Percentiles rank a stretch among this genome's conserved stretches.
phyloP scores from a whole-genome alignment of 1,140 invertebrate species.

The Lasioglossum baleicum region DNA sequence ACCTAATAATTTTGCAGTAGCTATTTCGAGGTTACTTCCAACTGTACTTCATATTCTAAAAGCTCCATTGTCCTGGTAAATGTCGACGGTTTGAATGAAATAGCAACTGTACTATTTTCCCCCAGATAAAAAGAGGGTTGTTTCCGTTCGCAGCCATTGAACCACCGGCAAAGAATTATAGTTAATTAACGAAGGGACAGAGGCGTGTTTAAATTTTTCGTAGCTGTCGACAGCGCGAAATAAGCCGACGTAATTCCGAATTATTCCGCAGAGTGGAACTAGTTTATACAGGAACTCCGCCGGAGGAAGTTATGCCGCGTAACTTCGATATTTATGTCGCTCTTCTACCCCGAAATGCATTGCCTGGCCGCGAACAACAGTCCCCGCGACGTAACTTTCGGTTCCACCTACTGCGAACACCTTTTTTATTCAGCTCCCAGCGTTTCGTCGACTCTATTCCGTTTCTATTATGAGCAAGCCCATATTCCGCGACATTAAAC shows the following conservation, averaged over 20 bases:
- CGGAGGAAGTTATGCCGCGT: slow-evolving; percentile 1
- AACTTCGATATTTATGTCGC: slow-evolving; percentile 41
- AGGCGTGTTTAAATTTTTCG: slow-evolving; percentile 25
- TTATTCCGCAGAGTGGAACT: slow-evolving; percentile 22
- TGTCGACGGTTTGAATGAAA: no score
- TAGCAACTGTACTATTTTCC: no score
- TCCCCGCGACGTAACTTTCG: slow-evolving; percentile 8
- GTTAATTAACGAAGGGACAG: slow-evolving; percentile 21
- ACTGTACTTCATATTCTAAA: no score
- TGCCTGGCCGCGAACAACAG: neutral
- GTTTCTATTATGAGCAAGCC: neutral
- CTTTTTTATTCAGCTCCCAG: neutral
- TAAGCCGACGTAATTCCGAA: slow-evolving; percentile 19
- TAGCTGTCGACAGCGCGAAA: neutral
- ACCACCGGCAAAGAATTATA: neutral
- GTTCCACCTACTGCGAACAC: neutral
- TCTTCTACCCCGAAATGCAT: slow-evolving; percentile 21
- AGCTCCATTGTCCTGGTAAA: no score
- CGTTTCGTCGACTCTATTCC: neutral
- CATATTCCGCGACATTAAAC: no score
- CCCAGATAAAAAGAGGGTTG: no score
- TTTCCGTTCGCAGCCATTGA: neutral
- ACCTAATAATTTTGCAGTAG: no score
- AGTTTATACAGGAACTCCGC: slow-evolving; percentile 2
- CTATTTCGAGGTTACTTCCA: no score